phyloP scores from a whole-genome alignment of 1,140 invertebrate genomes.

The Scaptomyza montana region DNA sequence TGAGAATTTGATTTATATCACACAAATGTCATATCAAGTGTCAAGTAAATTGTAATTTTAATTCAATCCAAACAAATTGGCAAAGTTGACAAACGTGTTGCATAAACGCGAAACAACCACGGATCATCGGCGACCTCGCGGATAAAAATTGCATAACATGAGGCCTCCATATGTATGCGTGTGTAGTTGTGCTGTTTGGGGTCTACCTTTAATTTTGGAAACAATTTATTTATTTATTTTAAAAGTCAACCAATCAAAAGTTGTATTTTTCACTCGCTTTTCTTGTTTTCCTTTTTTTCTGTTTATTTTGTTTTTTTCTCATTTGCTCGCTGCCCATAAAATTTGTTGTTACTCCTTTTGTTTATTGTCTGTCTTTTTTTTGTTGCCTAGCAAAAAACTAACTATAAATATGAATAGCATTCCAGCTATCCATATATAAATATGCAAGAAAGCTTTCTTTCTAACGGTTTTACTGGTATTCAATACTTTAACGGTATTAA shows the following conservation, averaged over 20 bases:
- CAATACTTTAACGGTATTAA: too few relatives aligned
- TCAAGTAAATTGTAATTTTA: conserved; percentile 30
- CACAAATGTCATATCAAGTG: conserved; percentile 24
- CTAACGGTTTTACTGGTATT: too few relatives aligned
- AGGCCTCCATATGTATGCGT: too few relatives aligned
- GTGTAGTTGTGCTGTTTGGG: conserved; percentile 3
- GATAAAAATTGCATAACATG: conserved; percentile 50
- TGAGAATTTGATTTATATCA: conserved; percentile 5
- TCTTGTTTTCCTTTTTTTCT: conserved; percentile 11
- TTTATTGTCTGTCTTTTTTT: too few relatives aligned
- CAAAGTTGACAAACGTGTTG: conserved; percentile 18
- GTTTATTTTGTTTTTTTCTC: conserved; percentile 15
- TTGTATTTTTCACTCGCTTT: background rate
- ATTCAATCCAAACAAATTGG: conserved; percentile 37
- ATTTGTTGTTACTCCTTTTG: conserved; percentile 24
- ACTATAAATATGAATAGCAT: background rate
- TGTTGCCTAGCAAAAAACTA: too few relatives aligned
- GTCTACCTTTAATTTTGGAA: conserved; percentile 20
- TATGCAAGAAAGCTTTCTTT: too few relatives aligned
- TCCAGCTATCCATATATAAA: too few relatives aligned
- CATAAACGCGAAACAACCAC: conserved; percentile 12
- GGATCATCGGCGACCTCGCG: conserved; percentile 44
- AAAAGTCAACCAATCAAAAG: conserved; percentile 26
- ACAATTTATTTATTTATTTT: conserved; percentile 55
- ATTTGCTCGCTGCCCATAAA: background rate